Conservation (phyloP, 1,140 invertebrate genomes). For the Drosophila kanapiae region DNA sequence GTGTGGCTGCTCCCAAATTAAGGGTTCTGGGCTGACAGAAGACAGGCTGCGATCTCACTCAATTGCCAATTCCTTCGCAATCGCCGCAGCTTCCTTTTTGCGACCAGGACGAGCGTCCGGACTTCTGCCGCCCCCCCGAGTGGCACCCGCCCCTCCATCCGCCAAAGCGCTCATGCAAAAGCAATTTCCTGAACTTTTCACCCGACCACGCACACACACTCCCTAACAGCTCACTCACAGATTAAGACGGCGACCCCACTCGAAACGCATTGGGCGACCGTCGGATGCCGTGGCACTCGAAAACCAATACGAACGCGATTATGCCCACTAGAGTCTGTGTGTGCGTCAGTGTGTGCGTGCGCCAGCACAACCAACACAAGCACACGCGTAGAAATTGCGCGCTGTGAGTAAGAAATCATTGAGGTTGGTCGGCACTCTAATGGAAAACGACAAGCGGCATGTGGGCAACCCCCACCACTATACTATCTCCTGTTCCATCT, state of each 20-base stretch:
- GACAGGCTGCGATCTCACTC: conserved; percentile 32
- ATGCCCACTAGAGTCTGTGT: conserved; percentile 49
- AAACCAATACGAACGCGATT: conserved; percentile 77
- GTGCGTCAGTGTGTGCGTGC: conserved; percentile 18
- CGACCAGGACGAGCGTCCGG: conserved; percentile 41
- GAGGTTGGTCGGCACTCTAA: conserved; percentile 79
- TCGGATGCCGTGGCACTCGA: conserved; percentile 56
- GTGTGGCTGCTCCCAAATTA: conserved; percentile 19
- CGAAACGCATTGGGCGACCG: conserved; percentile 60
- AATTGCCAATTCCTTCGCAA: conserved; percentile 65
- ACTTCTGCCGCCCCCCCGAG: neutral
- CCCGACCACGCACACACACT: conserved; percentile 32
- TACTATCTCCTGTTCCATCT: conserved; percentile 11
- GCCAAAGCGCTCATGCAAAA: conserved; percentile 74
- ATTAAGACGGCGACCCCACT: conserved; percentile 51
- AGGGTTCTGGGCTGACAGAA: conserved; percentile 5
- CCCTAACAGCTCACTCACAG: conserved; percentile 10
- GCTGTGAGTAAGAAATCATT: conserved; percentile 81
- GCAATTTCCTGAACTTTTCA: conserved; percentile 81
- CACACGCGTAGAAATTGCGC: conserved; percentile 57
- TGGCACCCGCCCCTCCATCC: conserved; percentile 5
- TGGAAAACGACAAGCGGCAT: conserved; percentile 80
- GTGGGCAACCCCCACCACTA: conserved; percentile 64
- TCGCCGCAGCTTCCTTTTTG: conserved; percentile 72
- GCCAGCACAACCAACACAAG: conserved; percentile 15